Evolutionary conservation across 53 echinoderm and acorn worm genomes (phyloP).

Genomic region (Luidia sarsii): DNA sequence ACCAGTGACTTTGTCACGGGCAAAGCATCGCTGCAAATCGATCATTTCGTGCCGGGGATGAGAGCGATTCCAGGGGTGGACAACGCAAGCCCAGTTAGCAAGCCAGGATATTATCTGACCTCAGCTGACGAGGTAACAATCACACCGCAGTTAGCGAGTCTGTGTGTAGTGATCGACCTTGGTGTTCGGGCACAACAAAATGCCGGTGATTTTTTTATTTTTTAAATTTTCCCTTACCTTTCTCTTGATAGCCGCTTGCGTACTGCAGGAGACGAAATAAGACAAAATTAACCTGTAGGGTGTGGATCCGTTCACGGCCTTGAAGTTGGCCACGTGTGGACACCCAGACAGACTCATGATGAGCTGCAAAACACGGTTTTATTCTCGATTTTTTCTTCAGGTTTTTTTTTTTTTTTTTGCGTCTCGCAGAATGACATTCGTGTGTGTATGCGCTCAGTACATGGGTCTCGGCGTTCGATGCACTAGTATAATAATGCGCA

Average conservation of each 20-base stretch:
- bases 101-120: too few relatives aligned
- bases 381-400: not conserved
- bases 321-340: slow-evolving; percentile 92
- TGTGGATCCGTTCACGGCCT: slow-evolving; percentile 90
- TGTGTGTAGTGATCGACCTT: not conserved
- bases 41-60: too few relatives aligned
- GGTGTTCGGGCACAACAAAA: not conserved
- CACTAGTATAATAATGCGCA: not conserved
- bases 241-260: slow-evolving; percentile 77
- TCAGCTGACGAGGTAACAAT: too few relatives aligned
- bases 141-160: too few relatives aligned
- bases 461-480: slow-evolving; percentile 10
- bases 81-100: too few relatives aligned
- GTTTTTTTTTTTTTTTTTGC: too few relatives aligned
- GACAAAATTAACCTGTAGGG: slow-evolving; percentile 84
- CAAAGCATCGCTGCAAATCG: too few relatives aligned
- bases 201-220: not conserved
- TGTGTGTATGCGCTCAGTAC: too few relatives aligned
- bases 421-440: not conserved
- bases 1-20: too few relatives aligned
- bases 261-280: slow-evolving; percentile 93
- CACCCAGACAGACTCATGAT: slow-evolving; percentile 98
- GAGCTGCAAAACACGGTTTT: slow-evolving; percentile 42
- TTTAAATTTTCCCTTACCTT: slow-evolving; percentile 67
- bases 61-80: too few relatives aligned